phyloP scores from a whole-genome alignment of 2,113 vertebrate genomes.

The Greenwoodochromis staneri region DNA sequence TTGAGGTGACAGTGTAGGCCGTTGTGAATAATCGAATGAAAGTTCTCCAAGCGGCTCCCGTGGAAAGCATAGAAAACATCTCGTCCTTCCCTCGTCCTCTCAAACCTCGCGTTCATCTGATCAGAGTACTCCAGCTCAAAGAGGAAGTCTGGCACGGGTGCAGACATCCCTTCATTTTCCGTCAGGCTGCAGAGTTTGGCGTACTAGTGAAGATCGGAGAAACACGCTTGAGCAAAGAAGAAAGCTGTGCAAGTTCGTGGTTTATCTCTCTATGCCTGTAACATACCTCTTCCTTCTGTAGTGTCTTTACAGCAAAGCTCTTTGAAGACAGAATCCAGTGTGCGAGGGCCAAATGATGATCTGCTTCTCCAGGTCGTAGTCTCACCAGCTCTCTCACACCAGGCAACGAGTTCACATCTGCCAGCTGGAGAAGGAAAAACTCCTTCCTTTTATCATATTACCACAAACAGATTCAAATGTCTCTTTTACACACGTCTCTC shows the following conservation, averaged over 20 bases:
- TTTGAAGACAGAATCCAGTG: constrained; percentile 92
- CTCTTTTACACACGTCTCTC: not conserved
- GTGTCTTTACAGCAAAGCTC: constrained; percentile 82
- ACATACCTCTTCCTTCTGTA: constrained; percentile 82
- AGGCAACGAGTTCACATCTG: constrained; percentile 80
- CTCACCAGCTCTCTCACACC: constrained; percentile 81
- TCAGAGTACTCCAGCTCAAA: constrained; percentile 90
- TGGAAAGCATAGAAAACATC: constrained; percentile 94
- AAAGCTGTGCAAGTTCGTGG: rapidly evolving
- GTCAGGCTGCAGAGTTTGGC: constrained; percentile 82
- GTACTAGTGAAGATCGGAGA: constrained; percentile 68
- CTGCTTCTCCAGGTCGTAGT: constrained; percentile 66
- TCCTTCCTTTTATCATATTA: not conserved
- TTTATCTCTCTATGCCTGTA: not conserved
- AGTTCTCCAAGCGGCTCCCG: constrained; percentile 95
- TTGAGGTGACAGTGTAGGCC: constrained; percentile 96
- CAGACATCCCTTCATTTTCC: constrained; percentile 67
- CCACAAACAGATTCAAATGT: not conserved
- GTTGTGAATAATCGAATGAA: constrained; percentile 95
- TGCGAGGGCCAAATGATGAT: constrained; percentile 78
- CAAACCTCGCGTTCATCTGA: constrained; percentile 83
- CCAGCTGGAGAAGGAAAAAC: constrained; percentile 69
- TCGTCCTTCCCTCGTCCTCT: constrained; percentile 79
- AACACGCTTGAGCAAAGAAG: not conserved
- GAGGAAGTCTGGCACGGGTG: constrained; percentile 86